phyloP scores from a whole-genome alignment of 2,797 vertebrate species.

The Hyperoplus lanceolatus region DNA sequence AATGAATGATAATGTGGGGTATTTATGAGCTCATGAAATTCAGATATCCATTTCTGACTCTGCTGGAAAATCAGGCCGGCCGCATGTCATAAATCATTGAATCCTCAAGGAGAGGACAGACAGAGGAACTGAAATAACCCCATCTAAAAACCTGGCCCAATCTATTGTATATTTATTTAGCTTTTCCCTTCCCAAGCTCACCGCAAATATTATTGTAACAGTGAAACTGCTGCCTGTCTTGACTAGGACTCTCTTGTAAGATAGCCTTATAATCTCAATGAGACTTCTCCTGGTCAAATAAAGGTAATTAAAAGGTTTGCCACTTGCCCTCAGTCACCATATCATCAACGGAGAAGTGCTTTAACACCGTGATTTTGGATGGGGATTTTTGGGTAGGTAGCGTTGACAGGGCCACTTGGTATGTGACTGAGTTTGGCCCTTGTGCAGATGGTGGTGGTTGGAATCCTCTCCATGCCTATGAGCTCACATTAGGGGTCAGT shows the following conservation, averaged over 20 bases:
- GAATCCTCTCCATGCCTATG: constrained; percentile 23
- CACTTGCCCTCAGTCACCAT: constrained; percentile 9
- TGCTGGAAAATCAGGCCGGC: constrained; percentile 44
- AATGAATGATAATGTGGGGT: constrained; percentile 73
- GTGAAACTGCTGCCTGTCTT: too few species aligned
- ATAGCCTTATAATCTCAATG: too few species aligned
- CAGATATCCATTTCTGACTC: constrained; percentile 51
- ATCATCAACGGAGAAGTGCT: background rate
- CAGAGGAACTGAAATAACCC: constrained; percentile 38
- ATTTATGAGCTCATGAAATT: constrained; percentile 79
- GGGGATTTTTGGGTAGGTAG: background rate
- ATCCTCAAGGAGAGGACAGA: constrained; percentile 41
- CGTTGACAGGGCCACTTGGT: constrained; percentile 1
- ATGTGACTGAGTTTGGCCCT: constrained; percentile 7
- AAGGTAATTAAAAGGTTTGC: constrained; percentile 6
- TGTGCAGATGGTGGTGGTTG: constrained; percentile 36
- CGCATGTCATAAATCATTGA: constrained; percentile 57
- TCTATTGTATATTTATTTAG: constrained; percentile 7
- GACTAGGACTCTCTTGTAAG: too few species aligned
- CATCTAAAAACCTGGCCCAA: constrained; percentile 25
- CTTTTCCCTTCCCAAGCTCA: background rate
- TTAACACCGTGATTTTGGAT: constrained; percentile 40
- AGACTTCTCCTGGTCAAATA: too few species aligned
- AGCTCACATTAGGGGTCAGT: constrained; percentile 3
- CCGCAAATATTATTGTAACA: background rate